These are phyloP conservation scores for Enteromius mattozi DNA, from an alignment of 2,797 vertebrate genomes.

Conservation along the genomic window DNA sequence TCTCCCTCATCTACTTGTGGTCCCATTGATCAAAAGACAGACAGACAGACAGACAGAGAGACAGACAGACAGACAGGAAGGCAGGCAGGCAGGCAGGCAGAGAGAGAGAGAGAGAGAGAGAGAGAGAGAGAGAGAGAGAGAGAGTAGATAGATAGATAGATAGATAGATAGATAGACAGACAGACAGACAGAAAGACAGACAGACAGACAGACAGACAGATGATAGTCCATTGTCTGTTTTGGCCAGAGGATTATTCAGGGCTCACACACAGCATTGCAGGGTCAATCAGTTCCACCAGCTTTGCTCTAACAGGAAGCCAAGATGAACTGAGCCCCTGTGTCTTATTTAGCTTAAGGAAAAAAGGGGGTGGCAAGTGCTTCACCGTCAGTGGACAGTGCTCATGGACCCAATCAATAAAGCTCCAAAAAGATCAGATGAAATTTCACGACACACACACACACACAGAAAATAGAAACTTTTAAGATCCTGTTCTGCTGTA, in stretches of 20 bases:
- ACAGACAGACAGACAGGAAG: not conserved
- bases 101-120: too few species aligned
- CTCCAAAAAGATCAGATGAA: not conserved
- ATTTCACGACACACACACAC: not conserved
- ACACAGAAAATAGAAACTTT: not conserved
- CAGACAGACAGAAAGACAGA: accelerated
- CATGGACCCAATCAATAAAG: conserved; percentile 21
- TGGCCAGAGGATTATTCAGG: not conserved
- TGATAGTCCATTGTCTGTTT: not conserved
- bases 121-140: too few species aligned
- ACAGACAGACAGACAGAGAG: not conserved
- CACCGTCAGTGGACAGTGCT: not conserved
- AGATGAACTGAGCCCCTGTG: conserved; percentile 19
- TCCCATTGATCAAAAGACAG: not conserved
- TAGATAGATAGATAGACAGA: not conserved
- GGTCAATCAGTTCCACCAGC: conserved; percentile 30
- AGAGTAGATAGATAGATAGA: not conserved
- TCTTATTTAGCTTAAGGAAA: conserved; percentile 15
- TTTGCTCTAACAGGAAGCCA: not conserved
- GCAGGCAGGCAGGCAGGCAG: too few species aligned
- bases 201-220: not conserved
- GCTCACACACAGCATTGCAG: not conserved
- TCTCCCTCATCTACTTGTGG: not conserved
- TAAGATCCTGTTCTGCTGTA: not conserved
- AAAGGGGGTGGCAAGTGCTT: not conserved